Evolutionary conservation across 2,113 vertebrate species (phyloP), one percentile per base, ranked within the genome.

Genomic region (Mionectes macconnelli): DNA sequence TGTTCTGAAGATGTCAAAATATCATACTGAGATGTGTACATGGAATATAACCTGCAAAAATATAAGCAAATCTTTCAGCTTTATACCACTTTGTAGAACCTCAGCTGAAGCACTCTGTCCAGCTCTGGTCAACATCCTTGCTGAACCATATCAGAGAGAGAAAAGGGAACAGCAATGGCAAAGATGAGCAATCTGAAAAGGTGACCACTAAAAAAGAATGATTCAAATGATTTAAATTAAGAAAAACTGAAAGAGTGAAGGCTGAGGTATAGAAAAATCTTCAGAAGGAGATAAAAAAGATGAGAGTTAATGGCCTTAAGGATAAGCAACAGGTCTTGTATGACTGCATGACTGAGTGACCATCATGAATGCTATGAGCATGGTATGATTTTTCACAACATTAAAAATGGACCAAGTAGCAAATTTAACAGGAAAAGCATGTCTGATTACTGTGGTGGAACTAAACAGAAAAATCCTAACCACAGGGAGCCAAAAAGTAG

Each of bases 1-100:
- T 88, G 67, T 86, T 95, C n/a, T 76, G 83, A 94, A 90, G 90
- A 93, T 70, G 57, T 78, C 55, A 88, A 92, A 88, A 86, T 64
- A 85, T 87, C 82, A 79, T 49, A 87, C 59, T 62, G 79, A 93
- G 82, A 80, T 57, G 25, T 76, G 18, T 80, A 66, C 82, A 70
- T 66, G n/a, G 24, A 94, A 91, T 62, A 57, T 4, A 90, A 17
- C 40, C 85, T 45, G 18, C 57, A 90, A 92, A 84, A 64, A 45
- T 18, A 60, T 4, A n/a, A 86, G 66, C 49, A 83, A 79, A 83
- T 73, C 53, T 93, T 96, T 95, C 67, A 77, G 79, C 37, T 94
- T 92, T 83, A 21, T 50, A 60, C 28, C 25, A 53, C 40, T 83
- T 66, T 62, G 37, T 85, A 85, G 67, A 53, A 31, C 9, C 67